Conservation (phyloP, 2,797 vertebrate genomes). For the Echiichthys vipera region DNA sequence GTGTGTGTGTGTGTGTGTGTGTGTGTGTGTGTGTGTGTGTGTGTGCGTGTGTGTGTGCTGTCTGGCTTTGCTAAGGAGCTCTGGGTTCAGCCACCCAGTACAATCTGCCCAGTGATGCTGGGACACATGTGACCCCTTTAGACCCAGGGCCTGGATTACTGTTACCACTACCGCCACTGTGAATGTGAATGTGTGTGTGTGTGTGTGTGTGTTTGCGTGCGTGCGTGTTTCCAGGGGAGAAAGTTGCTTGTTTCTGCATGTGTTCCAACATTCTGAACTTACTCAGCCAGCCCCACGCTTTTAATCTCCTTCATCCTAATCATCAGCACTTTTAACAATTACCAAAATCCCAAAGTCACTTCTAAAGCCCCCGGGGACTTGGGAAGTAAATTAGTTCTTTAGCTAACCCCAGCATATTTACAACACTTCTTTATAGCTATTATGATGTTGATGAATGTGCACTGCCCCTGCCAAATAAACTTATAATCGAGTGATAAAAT, state of each 20-base stretch:
- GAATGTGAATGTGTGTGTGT: conserved; percentile 12
- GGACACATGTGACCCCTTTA: conserved; percentile 75
- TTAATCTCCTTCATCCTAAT: conserved; percentile 71
- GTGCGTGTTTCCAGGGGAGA: conserved; percentile 4
- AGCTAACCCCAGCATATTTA: conserved; percentile 75
- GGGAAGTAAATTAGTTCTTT: conserved; percentile 69
- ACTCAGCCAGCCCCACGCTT: conserved; percentile 53
- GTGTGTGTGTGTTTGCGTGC: neutral
- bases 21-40: conserved; percentile 56
- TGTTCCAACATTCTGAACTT: conserved; percentile 43
- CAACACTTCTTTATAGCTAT: conserved; percentile 62
- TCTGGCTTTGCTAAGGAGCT: conserved; percentile 58
- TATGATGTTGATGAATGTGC: conserved; percentile 76
- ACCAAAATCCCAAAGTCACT: conserved; percentile 75
- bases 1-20: conserved; percentile 52
- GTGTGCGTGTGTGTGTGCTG: conserved; percentile 46
- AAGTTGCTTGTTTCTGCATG: conserved; percentile 43
- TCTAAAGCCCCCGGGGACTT: conserved; percentile 45
- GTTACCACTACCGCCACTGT: conserved; percentile 38
- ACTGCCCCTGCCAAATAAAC: conserved; percentile 71
- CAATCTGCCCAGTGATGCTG: conserved; percentile 73
- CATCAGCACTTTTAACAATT: conserved; percentile 77
- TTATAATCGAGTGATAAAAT: conserved; percentile 76
- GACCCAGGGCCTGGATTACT: conserved; percentile 67
- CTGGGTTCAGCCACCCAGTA: conserved; percentile 65